A percentile compares a stretch with the other conserved stretches of the same genome.
phyloP scores from a whole-genome alignment of 1,140 invertebrate species.

The Lucilia cuprina region DNA sequence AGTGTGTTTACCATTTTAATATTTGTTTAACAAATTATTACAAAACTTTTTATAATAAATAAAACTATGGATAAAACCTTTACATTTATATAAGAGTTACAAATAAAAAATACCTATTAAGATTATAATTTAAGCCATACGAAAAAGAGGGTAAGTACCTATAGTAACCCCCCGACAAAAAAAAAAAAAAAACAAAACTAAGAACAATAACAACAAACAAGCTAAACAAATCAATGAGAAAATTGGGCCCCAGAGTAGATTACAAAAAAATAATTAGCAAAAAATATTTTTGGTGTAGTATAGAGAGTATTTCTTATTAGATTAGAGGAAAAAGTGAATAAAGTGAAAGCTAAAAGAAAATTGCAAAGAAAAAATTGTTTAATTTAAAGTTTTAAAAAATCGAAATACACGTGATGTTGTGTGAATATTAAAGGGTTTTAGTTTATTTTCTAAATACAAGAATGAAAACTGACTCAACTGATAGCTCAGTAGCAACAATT shows the following conservation, averaged over 20 bases:
- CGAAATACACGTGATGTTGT: neutral
- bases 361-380: neutral
- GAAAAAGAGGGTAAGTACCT: neutral
- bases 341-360: neutral
- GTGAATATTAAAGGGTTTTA: neutral
- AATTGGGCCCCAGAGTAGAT: neutral
- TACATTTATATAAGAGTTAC: neutral
- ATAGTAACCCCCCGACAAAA: neutral
- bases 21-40: slow-evolving; percentile 9
- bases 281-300: neutral
- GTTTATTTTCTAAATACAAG: neutral
- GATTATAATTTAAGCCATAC: neutral
- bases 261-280: neutral
- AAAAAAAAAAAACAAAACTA: neutral
- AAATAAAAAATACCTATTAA: neutral
- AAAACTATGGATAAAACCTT: neutral
- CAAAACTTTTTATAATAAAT: neutral
- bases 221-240: slow-evolving; percentile 14
- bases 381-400: neutral
- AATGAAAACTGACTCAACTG: neutral
- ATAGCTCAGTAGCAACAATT: neutral
- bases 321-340: neutral
- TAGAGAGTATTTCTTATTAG: neutral
- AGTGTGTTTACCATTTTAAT: neutral
- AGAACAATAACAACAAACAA: neutral